Percentiles rank a stretch among this genome's conserved stretches.
phyloP scores from a whole-genome alignment of 2,888 invertebrate genomes.

The Plebejus argus region DNA sequence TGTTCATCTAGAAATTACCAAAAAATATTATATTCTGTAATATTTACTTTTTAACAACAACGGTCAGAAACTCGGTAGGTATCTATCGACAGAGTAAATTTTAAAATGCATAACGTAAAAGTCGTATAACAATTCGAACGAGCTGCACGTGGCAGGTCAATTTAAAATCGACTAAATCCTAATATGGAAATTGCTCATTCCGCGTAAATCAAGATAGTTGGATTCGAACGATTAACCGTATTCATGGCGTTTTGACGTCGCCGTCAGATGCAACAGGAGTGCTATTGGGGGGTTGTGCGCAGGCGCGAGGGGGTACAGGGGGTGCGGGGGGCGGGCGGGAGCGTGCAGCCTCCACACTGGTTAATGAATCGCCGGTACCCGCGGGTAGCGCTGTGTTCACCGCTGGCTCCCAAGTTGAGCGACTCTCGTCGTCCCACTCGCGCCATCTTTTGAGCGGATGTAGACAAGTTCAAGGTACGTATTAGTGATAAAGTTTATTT shows the following conservation, averaged over 20 bases:
- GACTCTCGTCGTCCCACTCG: slow-evolving; percentile 58
- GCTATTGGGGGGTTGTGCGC: slow-evolving; percentile 64
- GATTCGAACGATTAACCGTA: slow-evolving; percentile 73
- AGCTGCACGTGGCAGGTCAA: slow-evolving; percentile 16
- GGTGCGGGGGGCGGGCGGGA: slow-evolving; percentile 55
- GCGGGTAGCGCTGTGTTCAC: slow-evolving; percentile 73
- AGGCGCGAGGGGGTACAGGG: slow-evolving; percentile 45
- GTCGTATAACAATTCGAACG: background rate
- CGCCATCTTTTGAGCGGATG: slow-evolving; percentile 62
- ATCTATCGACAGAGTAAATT: background rate
- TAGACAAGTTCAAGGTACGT: slow-evolving; percentile 42
- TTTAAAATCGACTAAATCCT: slow-evolving; percentile 28
- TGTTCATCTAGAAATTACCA: too few species aligned
- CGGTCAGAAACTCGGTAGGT: too few species aligned
- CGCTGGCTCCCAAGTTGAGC: slow-evolving; percentile 69
- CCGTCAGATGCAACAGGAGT: slow-evolving; percentile 78
- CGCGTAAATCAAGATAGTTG: slow-evolving; percentile 66
- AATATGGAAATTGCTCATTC: slow-evolving; percentile 35
- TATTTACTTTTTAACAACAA: too few species aligned
- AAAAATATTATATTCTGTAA: too few species aligned
- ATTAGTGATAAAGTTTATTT: slow-evolving; percentile 2
- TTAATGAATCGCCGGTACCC: slow-evolving; percentile 78
- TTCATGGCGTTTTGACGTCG: slow-evolving; percentile 74
- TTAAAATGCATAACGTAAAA: background rate
- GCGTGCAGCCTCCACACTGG: slow-evolving; percentile 71